Conservation (phyloP, 2,797 vertebrate species). For the Sebastes cheni region DNA sequence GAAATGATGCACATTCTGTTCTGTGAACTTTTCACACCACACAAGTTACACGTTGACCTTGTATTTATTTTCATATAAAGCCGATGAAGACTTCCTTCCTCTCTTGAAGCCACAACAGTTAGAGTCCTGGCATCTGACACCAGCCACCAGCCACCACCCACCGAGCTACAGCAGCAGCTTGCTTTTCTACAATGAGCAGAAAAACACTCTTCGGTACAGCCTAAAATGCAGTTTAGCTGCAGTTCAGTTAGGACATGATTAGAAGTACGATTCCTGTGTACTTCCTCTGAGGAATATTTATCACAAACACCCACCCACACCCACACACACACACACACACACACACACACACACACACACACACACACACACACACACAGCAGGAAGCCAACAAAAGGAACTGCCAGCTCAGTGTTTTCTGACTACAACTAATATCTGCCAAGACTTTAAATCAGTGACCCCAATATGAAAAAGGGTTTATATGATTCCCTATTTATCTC, state of each 20-base stretch:
- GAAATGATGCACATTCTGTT: slow-evolving; percentile 1
- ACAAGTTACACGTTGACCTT: background rate
- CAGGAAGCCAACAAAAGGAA: slow-evolving; percentile 24
- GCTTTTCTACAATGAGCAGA: background rate
- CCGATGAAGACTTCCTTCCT: slow-evolving; percentile 69
- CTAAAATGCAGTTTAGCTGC: background rate
- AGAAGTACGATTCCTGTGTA: background rate
- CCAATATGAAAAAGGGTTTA: background rate
- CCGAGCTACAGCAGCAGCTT: slow-evolving; percentile 6
- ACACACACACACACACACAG: background rate
- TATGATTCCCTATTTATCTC: background rate
- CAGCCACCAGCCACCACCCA: slow-evolving; percentile 37
- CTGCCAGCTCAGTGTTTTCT: slow-evolving; percentile 12
- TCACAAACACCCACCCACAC: background rate
- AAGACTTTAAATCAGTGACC: background rate
- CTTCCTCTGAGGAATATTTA: slow-evolving; percentile 21
- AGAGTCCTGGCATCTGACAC: slow-evolving; percentile 22
- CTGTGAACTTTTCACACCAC: background rate
- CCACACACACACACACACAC: background rate
- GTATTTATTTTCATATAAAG: slow-evolving; percentile 60
- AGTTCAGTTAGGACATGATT: background rate
- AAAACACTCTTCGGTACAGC: background rate
- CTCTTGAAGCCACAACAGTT: slow-evolving; percentile 55
- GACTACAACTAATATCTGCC: background rate
- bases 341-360: background rate